Percentiles rank a stretch among this genome's conserved stretches.
Evolutionary conservation across 1,140 invertebrate species (phyloP).

Genomic region (Neuroterus valhalla): DNA sequence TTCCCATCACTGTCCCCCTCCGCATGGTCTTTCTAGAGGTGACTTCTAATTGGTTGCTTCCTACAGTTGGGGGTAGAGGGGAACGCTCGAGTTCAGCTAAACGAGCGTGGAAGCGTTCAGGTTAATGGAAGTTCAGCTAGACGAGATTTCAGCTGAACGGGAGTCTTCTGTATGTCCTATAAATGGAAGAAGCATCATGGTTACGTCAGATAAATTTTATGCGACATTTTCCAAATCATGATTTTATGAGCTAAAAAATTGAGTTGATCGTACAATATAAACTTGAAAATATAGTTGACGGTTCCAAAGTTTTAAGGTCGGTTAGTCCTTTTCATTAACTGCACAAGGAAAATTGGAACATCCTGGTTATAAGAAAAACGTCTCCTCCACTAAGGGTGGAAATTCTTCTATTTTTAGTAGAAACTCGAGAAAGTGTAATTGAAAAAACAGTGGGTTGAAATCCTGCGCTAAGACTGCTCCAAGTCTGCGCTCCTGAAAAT

Average conservation of each 20-base stretch:
- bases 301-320: conserved; percentile 22
- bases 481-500: not conserved
- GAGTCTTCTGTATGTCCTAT: too few relatives aligned
- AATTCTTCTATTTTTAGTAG: not conserved
- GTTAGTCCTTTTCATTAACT: not conserved
- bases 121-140: too few relatives aligned
- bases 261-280: not conserved
- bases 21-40: too few relatives aligned
- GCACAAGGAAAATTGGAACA: not conserved
- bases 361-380: conserved; percentile 4
- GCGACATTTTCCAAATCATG: not conserved
- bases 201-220: not conserved
- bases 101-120: too few relatives aligned
- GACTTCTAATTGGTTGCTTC: too few relatives aligned
- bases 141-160: too few relatives aligned
- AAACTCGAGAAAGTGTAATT: not conserved
- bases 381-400: not conserved
- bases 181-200: not conserved
- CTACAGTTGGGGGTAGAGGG: too few relatives aligned
- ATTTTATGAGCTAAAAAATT: not conserved
- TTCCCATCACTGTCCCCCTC: too few relatives aligned
- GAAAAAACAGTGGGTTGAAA: too few relatives aligned
- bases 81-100: too few relatives aligned
- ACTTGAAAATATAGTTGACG: not conserved
- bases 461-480: not conserved